Evolutionary conservation across 2,888 invertebrate genomes (phyloP).

Genomic region (Reticulitermes lucifugus): DNA sequence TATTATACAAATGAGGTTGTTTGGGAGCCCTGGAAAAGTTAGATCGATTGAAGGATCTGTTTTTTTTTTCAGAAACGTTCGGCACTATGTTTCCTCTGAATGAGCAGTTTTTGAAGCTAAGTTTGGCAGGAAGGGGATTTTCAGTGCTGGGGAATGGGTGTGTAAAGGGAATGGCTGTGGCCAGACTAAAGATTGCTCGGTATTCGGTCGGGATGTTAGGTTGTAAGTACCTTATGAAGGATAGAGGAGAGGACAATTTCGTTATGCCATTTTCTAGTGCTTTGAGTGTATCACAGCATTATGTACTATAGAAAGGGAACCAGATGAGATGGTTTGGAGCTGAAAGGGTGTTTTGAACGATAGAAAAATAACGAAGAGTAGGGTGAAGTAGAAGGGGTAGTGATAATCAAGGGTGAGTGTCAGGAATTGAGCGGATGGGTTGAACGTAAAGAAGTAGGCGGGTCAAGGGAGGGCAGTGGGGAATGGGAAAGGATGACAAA

Average conservation of each 20-base stretch:
- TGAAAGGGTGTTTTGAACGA: conserved; percentile 33
- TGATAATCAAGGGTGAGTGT: conserved; percentile 15
- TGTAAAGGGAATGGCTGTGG: background rate
- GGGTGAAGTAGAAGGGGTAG: background rate
- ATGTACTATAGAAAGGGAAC: conserved; percentile 16
- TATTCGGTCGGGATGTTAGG: conserved; percentile 24
- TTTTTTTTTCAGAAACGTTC: background rate
- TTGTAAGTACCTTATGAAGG: conserved; percentile 11
- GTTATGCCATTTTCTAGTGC: conserved; percentile 29
- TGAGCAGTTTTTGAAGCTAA: conserved; percentile 8
- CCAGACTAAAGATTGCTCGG: background rate
- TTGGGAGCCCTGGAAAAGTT: background rate
- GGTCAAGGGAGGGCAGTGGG: background rate
- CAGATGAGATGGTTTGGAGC: background rate
- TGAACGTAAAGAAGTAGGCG: background rate
- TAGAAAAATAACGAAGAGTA: conserved; percentile 16
- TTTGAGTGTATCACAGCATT: conserved; percentile 7
- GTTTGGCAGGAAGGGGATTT: background rate
- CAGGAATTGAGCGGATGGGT: background rate
- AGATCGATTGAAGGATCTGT: conserved; percentile 9
- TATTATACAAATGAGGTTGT: conserved; percentile 31
- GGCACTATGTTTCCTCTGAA: background rate
- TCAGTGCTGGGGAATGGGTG: background rate
- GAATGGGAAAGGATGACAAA: conserved; percentile 16
- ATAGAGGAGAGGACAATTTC: conserved; percentile 7